These are phyloP conservation scores for Zosterops japonicus DNA, from an alignment of 2,113 vertebrate genomes.

Conservation along the genomic window DNA sequence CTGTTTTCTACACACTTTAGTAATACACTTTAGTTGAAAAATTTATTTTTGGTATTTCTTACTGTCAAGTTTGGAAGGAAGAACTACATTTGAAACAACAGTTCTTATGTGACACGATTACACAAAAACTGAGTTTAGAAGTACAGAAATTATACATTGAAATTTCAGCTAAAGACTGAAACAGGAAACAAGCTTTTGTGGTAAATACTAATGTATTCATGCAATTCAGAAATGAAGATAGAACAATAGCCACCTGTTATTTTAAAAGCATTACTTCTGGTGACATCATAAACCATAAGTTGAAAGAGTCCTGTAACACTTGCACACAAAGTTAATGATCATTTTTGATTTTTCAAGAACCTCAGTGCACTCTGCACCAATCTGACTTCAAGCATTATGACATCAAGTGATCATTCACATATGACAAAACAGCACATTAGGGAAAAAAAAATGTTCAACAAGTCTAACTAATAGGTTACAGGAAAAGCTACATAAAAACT, in stretches of 20 bases:
- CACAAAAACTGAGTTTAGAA: not conserved
- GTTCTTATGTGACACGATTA: not conserved
- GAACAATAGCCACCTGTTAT: not conserved
- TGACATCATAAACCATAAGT: constrained; percentile 69
- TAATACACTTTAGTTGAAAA: not conserved
- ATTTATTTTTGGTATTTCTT: not conserved
- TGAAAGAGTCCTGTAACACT: not conserved
- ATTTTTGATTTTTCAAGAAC: not conserved
- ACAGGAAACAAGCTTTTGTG: not conserved
- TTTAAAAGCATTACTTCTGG: constrained; percentile 42
- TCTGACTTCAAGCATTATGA: not conserved
- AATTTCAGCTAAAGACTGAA: not conserved
- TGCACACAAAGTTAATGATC: not conserved
- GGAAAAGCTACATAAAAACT: not conserved
- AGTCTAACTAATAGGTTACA: not conserved
- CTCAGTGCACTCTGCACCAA: not conserved
- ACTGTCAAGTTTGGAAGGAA: not conserved
- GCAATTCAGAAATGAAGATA: not conserved
- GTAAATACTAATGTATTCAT: not conserved
- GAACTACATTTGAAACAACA: not conserved
- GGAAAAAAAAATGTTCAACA: constrained; percentile 20
- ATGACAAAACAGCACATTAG: not conserved
- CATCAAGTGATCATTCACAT: not conserved
- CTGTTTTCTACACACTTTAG: not conserved
- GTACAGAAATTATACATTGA: not conserved